Evolutionary conservation across 2,888 invertebrate genomes (phyloP).

Genomic region (Esperia sulphurella): DNA sequence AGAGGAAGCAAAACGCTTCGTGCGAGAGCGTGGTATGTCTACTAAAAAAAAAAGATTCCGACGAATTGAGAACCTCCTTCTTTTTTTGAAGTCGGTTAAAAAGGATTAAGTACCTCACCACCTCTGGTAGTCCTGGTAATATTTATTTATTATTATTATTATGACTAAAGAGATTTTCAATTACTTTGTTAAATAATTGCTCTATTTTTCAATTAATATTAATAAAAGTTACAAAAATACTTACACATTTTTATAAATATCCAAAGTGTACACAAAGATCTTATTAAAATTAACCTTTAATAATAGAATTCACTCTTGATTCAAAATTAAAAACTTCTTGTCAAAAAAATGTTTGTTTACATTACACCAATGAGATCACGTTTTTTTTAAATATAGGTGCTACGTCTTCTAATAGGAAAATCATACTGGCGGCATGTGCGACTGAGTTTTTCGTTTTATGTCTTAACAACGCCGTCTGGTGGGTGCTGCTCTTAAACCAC

Average conservation of each 20-base stretch:
- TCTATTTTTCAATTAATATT: background rate
- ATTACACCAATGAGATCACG: slow-evolving; percentile 7
- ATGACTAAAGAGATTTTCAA: too few relatives aligned
- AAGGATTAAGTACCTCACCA: too few relatives aligned
- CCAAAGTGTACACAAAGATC: slow-evolving; percentile 9
- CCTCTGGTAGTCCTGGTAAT: too few relatives aligned
- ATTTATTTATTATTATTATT: too few relatives aligned
- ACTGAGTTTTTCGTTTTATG: slow-evolving; percentile 46
- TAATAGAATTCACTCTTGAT: slow-evolving; percentile 5
- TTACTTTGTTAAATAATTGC: background rate
- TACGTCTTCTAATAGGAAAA: slow-evolving; percentile 20
- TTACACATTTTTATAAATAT: slow-evolving; percentile 8
- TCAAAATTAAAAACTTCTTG: slow-evolving; percentile 1
- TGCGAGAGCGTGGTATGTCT: too few relatives aligned
- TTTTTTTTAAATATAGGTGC: too few relatives aligned
- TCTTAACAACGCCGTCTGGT: slow-evolving; percentile 32
- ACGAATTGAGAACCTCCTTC: too few relatives aligned
- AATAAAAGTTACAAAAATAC: background rate
- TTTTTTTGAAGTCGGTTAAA: too few relatives aligned
- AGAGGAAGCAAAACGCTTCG: too few relatives aligned
- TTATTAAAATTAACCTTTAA: slow-evolving; percentile 7
- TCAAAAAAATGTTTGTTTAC: slow-evolving; percentile 7
- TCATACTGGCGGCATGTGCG: slow-evolving; percentile 41
- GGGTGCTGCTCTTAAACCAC: slow-evolving; percentile 17
- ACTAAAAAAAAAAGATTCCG: too few relatives aligned